phyloP scores from a whole-genome alignment of 2,888 invertebrate genomes.

The Polydrusus tereticollis region DNA sequence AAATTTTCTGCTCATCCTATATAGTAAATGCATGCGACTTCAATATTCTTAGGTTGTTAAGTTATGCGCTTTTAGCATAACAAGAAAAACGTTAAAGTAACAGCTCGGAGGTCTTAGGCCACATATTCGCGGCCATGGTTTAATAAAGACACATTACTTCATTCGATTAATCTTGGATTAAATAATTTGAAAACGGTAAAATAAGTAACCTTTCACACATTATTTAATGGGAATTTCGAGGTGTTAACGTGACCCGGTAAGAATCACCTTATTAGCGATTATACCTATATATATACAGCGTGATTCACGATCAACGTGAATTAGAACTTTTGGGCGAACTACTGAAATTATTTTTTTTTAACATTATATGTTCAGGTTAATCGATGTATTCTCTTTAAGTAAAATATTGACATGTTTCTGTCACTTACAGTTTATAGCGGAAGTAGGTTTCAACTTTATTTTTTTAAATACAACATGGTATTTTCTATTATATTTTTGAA shows the following conservation, averaged over 20 bases:
- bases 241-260: conserved; percentile 36
- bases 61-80: conserved; percentile 2
- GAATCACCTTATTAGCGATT: not conserved
- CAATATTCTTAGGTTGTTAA: not conserved
- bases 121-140: conserved; percentile 19
- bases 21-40: not conserved
- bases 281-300: too few relatives aligned
- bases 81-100: conserved; percentile 20
- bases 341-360: too few relatives aligned
- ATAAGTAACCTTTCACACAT: conserved; percentile 42
- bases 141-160: conserved; percentile 32
- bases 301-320: too few relatives aligned
- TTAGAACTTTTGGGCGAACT: too few relatives aligned
- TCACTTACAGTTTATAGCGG: too few relatives aligned
- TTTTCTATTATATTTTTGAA: too few relatives aligned
- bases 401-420: too few relatives aligned
- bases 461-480: too few relatives aligned
- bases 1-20: too few relatives aligned
- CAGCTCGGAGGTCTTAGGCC: conserved; percentile 23
- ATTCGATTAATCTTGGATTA: conserved; percentile 35
- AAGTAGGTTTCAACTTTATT: too few relatives aligned
- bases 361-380: too few relatives aligned
- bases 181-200: conserved; percentile 44
- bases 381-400: too few relatives aligned
- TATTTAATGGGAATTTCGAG: conserved; percentile 40